phyloP scores from a whole-genome alignment of 2,888 invertebrate species.

The Hofmannophila pseudospretella region DNA sequence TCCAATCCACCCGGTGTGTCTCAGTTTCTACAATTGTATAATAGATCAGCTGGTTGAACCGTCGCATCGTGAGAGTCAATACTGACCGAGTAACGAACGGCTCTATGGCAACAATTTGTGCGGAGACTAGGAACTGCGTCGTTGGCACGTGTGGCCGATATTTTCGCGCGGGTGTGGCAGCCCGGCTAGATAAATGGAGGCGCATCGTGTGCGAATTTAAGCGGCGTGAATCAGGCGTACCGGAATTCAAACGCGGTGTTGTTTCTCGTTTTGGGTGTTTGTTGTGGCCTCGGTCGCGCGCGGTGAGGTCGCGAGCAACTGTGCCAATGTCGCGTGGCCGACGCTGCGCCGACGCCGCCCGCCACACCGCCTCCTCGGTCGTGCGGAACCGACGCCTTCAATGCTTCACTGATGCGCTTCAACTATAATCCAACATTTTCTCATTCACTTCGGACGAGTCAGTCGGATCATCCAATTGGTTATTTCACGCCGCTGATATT shows the following conservation, averaged over 20 bases:
- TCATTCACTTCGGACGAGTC: neutral
- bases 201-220: slow-evolving; percentile 48
- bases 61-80: slow-evolving; percentile 27
- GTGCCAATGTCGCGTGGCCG: slow-evolving; percentile 69
- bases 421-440: neutral
- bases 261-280: slow-evolving; percentile 66
- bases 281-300: slow-evolving; percentile 64
- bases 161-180: slow-evolving; percentile 47
- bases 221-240: slow-evolving; percentile 63
- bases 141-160: slow-evolving; percentile 45
- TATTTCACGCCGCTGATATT: too few relatives aligned
- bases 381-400: slow-evolving; percentile 56
- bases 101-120: slow-evolving; percentile 25
- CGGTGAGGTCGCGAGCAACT: slow-evolving; percentile 68
- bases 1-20: slow-evolving; percentile 46
- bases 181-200: slow-evolving; percentile 36
- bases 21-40: slow-evolving; percentile 52
- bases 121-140: slow-evolving; percentile 34
- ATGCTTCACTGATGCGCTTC: slow-evolving; percentile 7
- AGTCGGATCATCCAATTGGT: too few relatives aligned
- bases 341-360: slow-evolving; percentile 34
- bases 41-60: slow-evolving; percentile 42
- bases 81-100: slow-evolving; percentile 27
- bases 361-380: slow-evolving; percentile 43
- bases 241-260: slow-evolving; percentile 59